Percentiles rank a stretch among this genome's conserved stretches.
phyloP scores from a whole-genome alignment of 2,888 invertebrate genomes.

The Volucella bombylans region DNA sequence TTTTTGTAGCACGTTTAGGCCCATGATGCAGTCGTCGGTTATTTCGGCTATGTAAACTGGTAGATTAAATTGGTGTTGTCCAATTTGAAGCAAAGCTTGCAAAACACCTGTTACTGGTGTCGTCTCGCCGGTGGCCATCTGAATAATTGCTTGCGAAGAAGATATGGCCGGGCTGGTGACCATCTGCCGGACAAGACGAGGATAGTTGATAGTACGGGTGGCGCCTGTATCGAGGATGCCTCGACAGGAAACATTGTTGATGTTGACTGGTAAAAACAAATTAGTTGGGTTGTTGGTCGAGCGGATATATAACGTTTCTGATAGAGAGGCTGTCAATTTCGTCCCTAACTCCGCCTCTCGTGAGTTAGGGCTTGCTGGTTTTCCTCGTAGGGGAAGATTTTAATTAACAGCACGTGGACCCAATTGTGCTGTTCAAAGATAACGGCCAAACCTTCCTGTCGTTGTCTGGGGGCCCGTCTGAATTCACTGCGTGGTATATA shows the following conservation, averaged over 20 bases:
- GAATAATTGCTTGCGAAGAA: conserved; percentile 15
- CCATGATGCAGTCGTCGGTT: not conserved
- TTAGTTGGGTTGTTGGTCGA: not conserved
- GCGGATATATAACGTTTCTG: not conserved
- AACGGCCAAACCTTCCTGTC: too few relatives aligned
- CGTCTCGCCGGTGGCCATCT: not conserved
- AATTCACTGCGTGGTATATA: too few relatives aligned
- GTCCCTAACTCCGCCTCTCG: too few relatives aligned
- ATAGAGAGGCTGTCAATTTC: too few relatives aligned
- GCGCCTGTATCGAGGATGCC: conserved; percentile 13
- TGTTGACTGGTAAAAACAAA: conserved; percentile 8
- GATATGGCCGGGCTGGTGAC: conserved; percentile 8
- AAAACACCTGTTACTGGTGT: conserved; percentile 3
- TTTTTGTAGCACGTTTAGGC: not conserved
- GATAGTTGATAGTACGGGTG: not conserved
- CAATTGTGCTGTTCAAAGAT: too few relatives aligned
- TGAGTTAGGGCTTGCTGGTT: too few relatives aligned
- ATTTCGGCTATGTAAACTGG: not conserved
- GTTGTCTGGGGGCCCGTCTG: too few relatives aligned
- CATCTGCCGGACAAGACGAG: conserved; percentile 9
- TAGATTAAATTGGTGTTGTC: not conserved
- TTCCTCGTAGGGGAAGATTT: too few relatives aligned
- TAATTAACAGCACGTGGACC: too few relatives aligned
- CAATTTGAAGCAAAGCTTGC: not conserved
- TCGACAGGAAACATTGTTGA: conserved; percentile 6